Percentiles rank a stretch among this genome's conserved stretches.
Conservation (phyloP, 2,888 invertebrate species). For the Epistrophe eligans region DNA sequence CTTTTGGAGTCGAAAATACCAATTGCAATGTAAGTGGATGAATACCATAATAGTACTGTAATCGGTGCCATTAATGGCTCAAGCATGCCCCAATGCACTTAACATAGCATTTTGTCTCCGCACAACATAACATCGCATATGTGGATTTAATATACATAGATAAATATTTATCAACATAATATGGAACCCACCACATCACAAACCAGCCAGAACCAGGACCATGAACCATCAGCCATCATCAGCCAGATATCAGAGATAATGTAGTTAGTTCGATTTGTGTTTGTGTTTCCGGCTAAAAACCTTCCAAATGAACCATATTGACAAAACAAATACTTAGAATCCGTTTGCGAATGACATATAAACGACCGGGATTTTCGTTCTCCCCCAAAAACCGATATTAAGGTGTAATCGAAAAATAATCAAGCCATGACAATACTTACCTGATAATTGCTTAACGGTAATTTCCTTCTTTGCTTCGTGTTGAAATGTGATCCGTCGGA, state of each 20-base stretch:
- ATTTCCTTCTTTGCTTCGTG: constrained; percentile 59
- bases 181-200: neutral
- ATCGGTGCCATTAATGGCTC: constrained; percentile 31
- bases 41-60: constrained; percentile 21
- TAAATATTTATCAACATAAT: neutral
- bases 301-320: constrained; percentile 33
- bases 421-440: constrained; percentile 73
- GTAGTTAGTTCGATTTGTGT: constrained; percentile 32
- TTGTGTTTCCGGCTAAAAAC: constrained; percentile 32
- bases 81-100: constrained; percentile 39
- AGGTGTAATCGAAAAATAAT: constrained; percentile 75
- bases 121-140: neutral
- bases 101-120: constrained; percentile 33
- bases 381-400: constrained; percentile 44
- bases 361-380: neutral
- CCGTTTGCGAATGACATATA: neutral
- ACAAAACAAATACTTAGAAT: constrained; percentile 31
- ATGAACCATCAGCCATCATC: neutral
- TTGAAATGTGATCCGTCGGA: constrained; percentile 41
- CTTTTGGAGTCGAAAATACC: constrained; percentile 15
- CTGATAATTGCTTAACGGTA: constrained; percentile 73
- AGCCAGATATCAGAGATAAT: neutral
- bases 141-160: neutral
- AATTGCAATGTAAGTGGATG: constrained; percentile 44
- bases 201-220: no score